Evolutionary conservation across 2,113 vertebrate genomes (phyloP).

Genomic region (Cinclus cinclus): DNA sequence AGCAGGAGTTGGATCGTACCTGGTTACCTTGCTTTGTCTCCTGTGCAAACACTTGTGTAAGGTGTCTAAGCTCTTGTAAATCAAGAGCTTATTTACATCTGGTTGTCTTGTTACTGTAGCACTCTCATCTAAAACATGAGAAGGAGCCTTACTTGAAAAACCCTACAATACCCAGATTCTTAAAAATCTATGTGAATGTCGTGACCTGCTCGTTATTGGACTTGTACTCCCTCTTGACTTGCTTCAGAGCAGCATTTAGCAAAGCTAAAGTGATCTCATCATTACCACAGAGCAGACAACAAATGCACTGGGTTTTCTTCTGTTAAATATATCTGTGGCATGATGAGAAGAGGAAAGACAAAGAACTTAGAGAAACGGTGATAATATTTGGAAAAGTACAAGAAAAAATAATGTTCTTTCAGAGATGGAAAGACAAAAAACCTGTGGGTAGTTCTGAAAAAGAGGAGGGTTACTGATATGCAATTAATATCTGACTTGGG

Average conservation of each 20-base stretch:
- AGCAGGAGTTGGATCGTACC: neutral
- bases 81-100: neutral
- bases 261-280: neutral
- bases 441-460: neutral
- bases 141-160: neutral
- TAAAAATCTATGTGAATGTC: neutral
- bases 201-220: neutral
- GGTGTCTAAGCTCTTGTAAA: neutral
- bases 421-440: neutral
- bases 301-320: neutral
- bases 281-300: neutral
- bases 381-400: neutral
- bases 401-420: neutral
- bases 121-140: neutral
- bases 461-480: fast-evolving
- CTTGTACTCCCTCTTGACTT: neutral
- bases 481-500: neutral
- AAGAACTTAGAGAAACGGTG: neutral
- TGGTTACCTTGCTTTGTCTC: neutral
- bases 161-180: neutral
- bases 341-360: neutral
- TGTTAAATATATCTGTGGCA: neutral
- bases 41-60: no score
- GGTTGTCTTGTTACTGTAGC: neutral
- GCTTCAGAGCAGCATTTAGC: neutral